phyloP scores from a whole-genome alignment of 2,113 vertebrate genomes.

The Dipodomys spectabilis region DNA sequence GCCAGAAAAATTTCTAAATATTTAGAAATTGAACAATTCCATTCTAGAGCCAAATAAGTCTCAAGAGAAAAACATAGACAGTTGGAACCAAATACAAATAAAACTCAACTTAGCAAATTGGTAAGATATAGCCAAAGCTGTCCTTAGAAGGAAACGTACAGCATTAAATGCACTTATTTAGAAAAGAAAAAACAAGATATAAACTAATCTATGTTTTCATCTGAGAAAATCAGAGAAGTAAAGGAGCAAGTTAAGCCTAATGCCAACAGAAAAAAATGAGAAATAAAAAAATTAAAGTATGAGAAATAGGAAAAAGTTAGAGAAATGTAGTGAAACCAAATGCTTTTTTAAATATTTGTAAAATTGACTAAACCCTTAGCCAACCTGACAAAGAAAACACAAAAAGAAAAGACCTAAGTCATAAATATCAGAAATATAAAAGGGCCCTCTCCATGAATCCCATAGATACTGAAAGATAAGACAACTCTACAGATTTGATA shows the following conservation, averaged over 20 bases:
- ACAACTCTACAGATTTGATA: background rate
- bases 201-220: background rate
- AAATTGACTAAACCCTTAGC: background rate
- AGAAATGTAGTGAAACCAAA: slow-evolving; percentile 5
- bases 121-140: background rate
- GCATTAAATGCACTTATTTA: too few relatives aligned
- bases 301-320: slow-evolving; percentile 4
- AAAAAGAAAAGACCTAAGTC: background rate
- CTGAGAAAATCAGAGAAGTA: background rate
- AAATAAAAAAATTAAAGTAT: background rate
- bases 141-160: background rate
- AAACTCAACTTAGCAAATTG: background rate
- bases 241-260: background rate
- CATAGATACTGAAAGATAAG: background rate
- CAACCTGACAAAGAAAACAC: slow-evolving; percentile 2
- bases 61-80: background rate
- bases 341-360: background rate
- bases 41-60: background rate
- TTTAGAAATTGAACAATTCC: background rate
- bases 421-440: background rate
- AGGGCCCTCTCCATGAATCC: background rate
- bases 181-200: background rate
- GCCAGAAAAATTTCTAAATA: background rate
- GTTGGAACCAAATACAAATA: background rate
- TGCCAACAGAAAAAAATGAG: slow-evolving; percentile 17